Base-by-base conservation (phyloP, 2,888 invertebrate species). In the Melikaiella ostensackeni region DNA sequence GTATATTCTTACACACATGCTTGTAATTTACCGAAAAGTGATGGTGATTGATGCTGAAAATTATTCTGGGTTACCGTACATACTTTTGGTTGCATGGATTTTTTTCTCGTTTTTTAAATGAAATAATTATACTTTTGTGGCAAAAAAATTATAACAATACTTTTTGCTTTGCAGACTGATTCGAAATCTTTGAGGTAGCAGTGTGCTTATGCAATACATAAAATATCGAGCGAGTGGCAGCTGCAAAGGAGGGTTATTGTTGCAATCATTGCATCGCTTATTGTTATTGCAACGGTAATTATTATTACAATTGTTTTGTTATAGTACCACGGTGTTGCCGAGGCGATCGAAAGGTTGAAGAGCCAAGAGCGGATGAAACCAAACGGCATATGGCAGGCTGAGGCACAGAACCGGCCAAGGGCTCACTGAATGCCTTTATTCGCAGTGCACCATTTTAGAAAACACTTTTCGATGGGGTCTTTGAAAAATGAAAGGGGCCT, bases 221-320 rank as follows among this genome's bases (percentile, higher is more conserved):
- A 70, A 50, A 33, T 70, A 70, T 50, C 13, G 30, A 33, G 13
- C 30, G 50, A 50, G 24, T 24, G 35, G 70, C 46, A 50, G 70
- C 70, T 70, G 50, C 70, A 70, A 21, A 33, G 21, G 50, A 70
- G 30, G 50, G 50, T 70, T 50, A 70, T 70, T 70, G 50, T 33
- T 70, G 50, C 70, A 70, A 70, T 70, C 27, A 70, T 50, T 70
- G 50, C 70, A 70, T n/a, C n/a, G 70, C 19, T 70, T 21, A 55
- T 70, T 70, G 70, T 70, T 70, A 70, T 70, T 70, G 50, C 70
- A 70, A 70, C n/a, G 70, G 70, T 70, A 50, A 70, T 70, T 70
- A 70, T 70, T 70, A 70, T 70, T 70, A 50, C 70, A 70, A 70
- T 70, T 70, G 70, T 70, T 70, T 70, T 50, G 50, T 55, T 70